Evolutionary conservation across 2,797 vertebrate species (phyloP), one percentile per base, ranked within the genome.

Genomic region (Glossophaga mutica): DNA sequence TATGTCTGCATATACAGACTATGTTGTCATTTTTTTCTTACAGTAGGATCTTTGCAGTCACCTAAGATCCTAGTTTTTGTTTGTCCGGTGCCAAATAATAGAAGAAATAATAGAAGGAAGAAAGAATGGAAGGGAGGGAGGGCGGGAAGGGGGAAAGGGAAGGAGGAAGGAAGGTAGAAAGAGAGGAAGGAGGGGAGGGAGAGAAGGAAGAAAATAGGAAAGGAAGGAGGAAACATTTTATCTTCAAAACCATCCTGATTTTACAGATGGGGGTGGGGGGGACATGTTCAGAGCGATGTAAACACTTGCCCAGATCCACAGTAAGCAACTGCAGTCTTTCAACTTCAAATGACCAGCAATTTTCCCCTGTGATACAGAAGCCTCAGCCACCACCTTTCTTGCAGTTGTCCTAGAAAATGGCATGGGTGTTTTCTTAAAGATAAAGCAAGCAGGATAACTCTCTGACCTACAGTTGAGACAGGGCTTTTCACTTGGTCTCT

Each of bases 21-120:
- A 21, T 19, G 37, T 39, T 48, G n/a, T 26, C 42, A 68, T 71
- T 71, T 62, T 62, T 71, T 48, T 76, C 55, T 71, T 59, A 76
- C 34, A 68, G n/a, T 42, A n/a, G 18, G 42, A 50, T 68, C 68
- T 96, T 90, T 50, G 90, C 91, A 90, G 29, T 67, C 67, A 82
- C 91, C 8, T 7, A 10, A 52, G 73, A 29, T 16, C 59, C 59
- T 65, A 7, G 59, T 32, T 71, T 96, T 91, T 74, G 39, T 70
- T 87, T 95, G 39, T 34, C 71, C 52, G 29, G 50, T 74, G 34
- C 8, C 48, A 42, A 57, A 57, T 26, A 86, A 79, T 3, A 70
- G 7, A 57, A 26, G 22, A 10, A 46, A 65, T 19, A 88, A 78
- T 3, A 57, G 7, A 57, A 29, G 22, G 19, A 34, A 11, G 21